Evolutionary conservation across 35 echinoderm and acorn worm species (phyloP), one percentile per base, ranked within the genome.

Genomic region (Chiridota heheva): DNA sequence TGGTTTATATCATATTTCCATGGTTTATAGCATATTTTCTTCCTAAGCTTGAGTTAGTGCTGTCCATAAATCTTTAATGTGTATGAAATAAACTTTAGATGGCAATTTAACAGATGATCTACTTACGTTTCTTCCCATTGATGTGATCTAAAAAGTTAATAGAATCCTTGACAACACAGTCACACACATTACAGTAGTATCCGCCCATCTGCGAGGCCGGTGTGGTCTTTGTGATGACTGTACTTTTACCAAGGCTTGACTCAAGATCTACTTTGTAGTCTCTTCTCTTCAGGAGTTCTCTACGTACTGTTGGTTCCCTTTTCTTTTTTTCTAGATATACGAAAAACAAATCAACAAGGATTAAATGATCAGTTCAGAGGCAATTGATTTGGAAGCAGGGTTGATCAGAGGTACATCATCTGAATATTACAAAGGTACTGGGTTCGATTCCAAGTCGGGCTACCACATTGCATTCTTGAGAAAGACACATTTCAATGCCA

Each of bases 81-180:
- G n/a, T n/a, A n/a, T n/a, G n/a, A n/a, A n/a, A n/a, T n/a, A n/a
- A n/a, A n/a, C n/a, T n/a, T n/a, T n/a, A n/a, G n/a, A n/a, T n/a
- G n/a, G n/a, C n/a, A n/a, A n/a, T n/a, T n/a, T n/a, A n/a, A n/a
- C n/a, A n/a, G 7, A 40, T 44, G 60, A 28, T 22, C 51, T 5
- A 69, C 95, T 79, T 86, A 98, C 95, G 95, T 98, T 98, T 98
- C 44, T 98, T 98, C 55, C 95, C 95, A 69, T 98, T 91, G 67
- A 98, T 98, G 62, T 98, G 95, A 71, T 98, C 95, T 32, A 98
- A 71, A 44, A 97, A 98, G 51, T 98, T 98, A 27, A 98, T 98
- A 62, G 95, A 98, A 70, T 98, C 95, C 72, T 97, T 98, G 3
- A 98, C 95, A 13, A 98, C 95, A 76, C 95, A 98, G 69, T 98